Evolutionary conservation across 2,888 invertebrate species (phyloP), one percentile per base, ranked within the genome.

Genomic region (Microdon myrmicae): DNA sequence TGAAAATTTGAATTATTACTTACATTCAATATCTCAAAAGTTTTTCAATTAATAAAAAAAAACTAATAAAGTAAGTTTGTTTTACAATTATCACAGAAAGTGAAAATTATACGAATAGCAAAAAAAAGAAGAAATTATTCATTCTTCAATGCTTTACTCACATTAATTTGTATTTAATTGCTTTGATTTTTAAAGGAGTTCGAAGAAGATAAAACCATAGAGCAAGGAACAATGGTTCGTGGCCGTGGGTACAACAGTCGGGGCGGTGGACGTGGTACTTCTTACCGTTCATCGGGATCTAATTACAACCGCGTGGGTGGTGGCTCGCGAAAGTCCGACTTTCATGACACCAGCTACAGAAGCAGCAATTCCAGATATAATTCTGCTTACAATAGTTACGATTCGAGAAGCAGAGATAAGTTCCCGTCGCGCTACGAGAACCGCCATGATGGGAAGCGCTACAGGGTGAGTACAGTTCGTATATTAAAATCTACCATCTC

Each of bases 401-500:
- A 77, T 6, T 72, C 68, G 0, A 53, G 71, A 0, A 72, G 68
- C 25, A 70, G 73, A 7, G 73, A 73, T 56, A 71, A 70, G 23
- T 71, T 72, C 26, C 61, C 51, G 44, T 31, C 68, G 29, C 53
- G 69, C 35, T 58, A 54, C 25, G 53, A 66, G 3, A 64, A 67
- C 44, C 71, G 74, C 3, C 70, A 70, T 56, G 73, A 75, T 32
- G 68, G 73, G 9, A 79, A 79, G 66, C 73, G 79, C 16, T 78
- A 79, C 51, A 68, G 73, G 67, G 79, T 79, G 68, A 75, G 74
- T 72, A n/a, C n/a, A n/a, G n/a, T n/a, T n/a, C n/a, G n/a, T n/a
- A n/a, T n/a, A n/a, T n/a, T n/a, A n/a, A n/a, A n/a, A n/a, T n/a
- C n/a, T n/a, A n/a, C n/a, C n/a, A n/a, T n/a, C n/a, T n/a, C n/a